Base-by-base conservation (phyloP, 1,140 invertebrate species). In the Rhyacophila brunnea region DNA sequence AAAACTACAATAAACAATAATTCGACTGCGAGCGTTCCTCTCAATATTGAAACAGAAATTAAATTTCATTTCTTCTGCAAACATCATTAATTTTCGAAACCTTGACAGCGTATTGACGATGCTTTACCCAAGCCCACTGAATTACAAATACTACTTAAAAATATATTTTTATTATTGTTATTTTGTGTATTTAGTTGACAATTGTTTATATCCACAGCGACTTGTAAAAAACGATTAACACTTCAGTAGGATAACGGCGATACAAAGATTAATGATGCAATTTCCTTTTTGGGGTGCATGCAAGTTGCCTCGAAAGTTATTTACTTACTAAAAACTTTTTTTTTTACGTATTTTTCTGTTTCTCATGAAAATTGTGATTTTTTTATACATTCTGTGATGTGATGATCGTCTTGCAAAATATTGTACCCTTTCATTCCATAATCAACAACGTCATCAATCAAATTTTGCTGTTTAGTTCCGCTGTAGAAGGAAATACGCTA, bases 141-240 rank as follows among this genome's bases (percentile, higher is more conserved):
- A 28, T 28, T 28, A 28, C 3, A 28, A 3, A 9, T 3, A 28
- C n/a, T 5, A 28, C 9, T 28, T 28, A 28, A 28, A 28, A 28
- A 28, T 5, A 28, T 5, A 28, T 28, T 28, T 28, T 28, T 28
- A 28, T n/a, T n/a, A n/a, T n/a, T n/a, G 23, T 28, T 5, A 28
- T 5, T 28, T 28, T 28, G 4, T 9, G 3, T 28, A 28, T n/a
- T n/a, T 28, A 28, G 23, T 9, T 23, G 3, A 40, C 13, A 42
- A 40, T 38, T 42, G 17, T 19, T 42, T 18, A 19, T 40, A 5
- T 9, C 9, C 9, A 28, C 3, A 28, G 23, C 9, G 43, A 57
- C 48, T 56, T 40, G 59, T 38, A 46, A 61, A 61, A 62, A 62
- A 62, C 60, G 54, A 62, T 53, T 58, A 58, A 40, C 53, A 28